Percentiles rank a stretch among this genome's conserved stretches.
These are phyloP conservation scores for Urocynchramus pylzowi DNA, from an alignment of 2,113 vertebrate genomes.

Conservation along the genomic window DNA sequence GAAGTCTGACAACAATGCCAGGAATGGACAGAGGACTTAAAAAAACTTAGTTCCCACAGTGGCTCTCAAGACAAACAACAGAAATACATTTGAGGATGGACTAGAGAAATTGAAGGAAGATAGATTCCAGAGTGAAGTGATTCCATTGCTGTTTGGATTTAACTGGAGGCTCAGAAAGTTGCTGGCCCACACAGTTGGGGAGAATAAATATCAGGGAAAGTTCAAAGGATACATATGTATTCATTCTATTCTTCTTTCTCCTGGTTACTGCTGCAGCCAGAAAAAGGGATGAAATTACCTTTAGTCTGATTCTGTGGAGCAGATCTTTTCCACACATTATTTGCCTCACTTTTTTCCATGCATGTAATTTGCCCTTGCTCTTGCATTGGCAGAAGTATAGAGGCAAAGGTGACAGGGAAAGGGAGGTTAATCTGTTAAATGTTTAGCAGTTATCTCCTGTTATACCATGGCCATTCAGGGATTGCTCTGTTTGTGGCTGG, in stretches of 20 bases:
- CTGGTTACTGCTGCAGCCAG: not conserved
- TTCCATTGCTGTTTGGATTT: not conserved
- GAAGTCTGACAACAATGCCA: not conserved
- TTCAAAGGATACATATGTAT: not conserved
- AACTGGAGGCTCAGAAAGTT: not conserved
- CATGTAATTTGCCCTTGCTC: not conserved
- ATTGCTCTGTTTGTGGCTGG: not conserved
- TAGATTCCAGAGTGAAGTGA: not conserved
- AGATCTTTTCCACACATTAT: not conserved
- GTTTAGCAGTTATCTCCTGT: not conserved
- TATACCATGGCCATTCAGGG: not conserved
- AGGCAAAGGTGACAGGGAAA: not conserved
- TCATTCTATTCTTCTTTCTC: not conserved
- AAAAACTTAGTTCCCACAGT: not conserved
- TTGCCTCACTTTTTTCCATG: not conserved
- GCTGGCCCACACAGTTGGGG: accelerated
- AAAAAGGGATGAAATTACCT: not conserved
- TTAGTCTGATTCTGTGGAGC: not conserved
- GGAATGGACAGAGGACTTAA: not conserved
- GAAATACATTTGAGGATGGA: not conserved
- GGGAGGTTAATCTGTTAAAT: not conserved
- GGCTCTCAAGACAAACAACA: not conserved
- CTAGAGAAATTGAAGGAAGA: not conserved
- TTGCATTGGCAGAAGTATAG: not conserved
- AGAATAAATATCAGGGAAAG: not conserved